Conservation (phyloP, 30 jellyfish, hydroid and myxozoan species). For the Clytia hemisphaerica region DNA sequence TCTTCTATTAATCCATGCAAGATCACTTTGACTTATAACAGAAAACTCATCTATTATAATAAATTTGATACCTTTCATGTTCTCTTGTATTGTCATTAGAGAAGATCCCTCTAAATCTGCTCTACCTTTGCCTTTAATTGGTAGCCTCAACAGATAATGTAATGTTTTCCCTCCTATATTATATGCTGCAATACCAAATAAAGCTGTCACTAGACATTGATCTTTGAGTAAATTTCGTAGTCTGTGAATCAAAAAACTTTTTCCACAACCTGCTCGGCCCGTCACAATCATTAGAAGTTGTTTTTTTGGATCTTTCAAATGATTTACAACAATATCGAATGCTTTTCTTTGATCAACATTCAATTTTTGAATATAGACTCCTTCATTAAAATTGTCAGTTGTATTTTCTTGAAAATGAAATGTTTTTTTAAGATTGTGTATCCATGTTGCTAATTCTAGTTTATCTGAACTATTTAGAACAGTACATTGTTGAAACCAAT, state of each 20-base stretch:
- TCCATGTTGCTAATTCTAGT: constrained; percentile 23
- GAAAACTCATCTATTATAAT: constrained; percentile 27
- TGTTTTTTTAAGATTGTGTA: constrained; percentile 7
- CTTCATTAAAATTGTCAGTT: not conserved
- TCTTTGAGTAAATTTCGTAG: not conserved
- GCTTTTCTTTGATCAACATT: constrained; percentile 18
- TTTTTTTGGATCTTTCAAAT: not conserved
- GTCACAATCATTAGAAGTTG: constrained; percentile 3
- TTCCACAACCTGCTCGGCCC: constrained; percentile 34
- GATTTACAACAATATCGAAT: constrained; percentile 1
- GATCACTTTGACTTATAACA: constrained; percentile 14
- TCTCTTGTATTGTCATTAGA: not conserved
- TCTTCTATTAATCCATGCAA: constrained; percentile 28
- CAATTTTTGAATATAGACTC: not conserved
- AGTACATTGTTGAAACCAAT: constrained; percentile 30
- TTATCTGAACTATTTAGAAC: not conserved
- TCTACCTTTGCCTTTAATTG: constrained; percentile 8
- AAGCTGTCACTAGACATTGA: not conserved
- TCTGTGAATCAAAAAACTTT: constrained; percentile 18
- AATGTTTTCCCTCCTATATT: constrained; percentile 24
- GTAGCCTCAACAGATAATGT: constrained; percentile 13
- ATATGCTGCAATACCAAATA: constrained; percentile 23
- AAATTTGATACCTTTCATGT: not conserved
- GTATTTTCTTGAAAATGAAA: not conserved
- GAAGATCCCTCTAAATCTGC: constrained; percentile 1